These are phyloP conservation scores for Laspeyria flexula DNA, from an alignment of 2,888 invertebrate genomes.

Conservation along the genomic window DNA sequence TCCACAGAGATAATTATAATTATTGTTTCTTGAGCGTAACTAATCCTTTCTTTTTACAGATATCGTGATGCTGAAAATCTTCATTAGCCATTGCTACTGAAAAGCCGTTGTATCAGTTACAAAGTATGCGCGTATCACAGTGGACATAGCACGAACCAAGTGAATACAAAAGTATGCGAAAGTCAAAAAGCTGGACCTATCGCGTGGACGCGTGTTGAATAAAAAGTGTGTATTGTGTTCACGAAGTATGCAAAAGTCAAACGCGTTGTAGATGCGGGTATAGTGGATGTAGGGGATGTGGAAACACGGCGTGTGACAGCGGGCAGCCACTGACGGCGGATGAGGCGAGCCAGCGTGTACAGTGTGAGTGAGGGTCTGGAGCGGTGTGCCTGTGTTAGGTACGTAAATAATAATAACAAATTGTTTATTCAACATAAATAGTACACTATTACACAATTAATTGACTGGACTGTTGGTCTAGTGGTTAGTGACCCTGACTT, in stretches of 20 bases:
- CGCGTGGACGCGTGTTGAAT: slow-evolving; percentile 21
- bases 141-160: slow-evolving; percentile 4
- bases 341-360: slow-evolving; percentile 82
- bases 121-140: slow-evolving; percentile 4
- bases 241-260: slow-evolving; percentile 37
- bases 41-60: slow-evolving; percentile 37
- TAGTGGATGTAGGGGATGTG: slow-evolving; percentile 54
- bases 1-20: too few species aligned
- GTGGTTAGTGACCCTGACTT: too few species aligned
- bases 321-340: slow-evolving; percentile 64
- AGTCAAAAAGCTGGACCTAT: slow-evolving; percentile 31
- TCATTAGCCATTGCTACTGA: not conserved
- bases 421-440: too few species aligned
- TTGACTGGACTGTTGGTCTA: too few species aligned
- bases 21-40: too few species aligned
- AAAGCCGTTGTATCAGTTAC: not conserved
- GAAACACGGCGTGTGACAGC: slow-evolving; percentile 67
- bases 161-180: slow-evolving; percentile 37
- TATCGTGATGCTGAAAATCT: slow-evolving; percentile 17
- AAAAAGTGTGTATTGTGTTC: slow-evolving; percentile 23
- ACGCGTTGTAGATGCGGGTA: slow-evolving; percentile 37
- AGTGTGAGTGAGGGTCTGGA: slow-evolving; percentile 83
- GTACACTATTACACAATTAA: too few species aligned
- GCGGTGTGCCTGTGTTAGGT: slow-evolving; percentile 81
- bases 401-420: too few species aligned